phyloP scores from a whole-genome alignment of 2,113 vertebrate species.

The Podiceps cristatus region DNA sequence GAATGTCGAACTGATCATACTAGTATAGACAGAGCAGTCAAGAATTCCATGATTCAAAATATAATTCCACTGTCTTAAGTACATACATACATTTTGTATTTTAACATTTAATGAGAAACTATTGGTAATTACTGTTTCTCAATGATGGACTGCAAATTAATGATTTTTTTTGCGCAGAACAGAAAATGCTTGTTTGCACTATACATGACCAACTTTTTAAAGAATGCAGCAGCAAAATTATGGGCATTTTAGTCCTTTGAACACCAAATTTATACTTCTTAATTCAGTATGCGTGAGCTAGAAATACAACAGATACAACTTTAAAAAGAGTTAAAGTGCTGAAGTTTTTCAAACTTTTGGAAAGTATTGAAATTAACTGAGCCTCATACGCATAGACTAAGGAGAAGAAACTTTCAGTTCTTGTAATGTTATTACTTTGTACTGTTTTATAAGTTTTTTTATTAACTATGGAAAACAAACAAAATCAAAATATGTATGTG shows the following conservation, averaged over 20 bases:
- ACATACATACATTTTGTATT: not conserved
- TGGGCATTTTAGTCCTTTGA: slow-evolving; percentile 55
- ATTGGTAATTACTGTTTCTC: not conserved
- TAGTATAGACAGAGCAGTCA: not conserved
- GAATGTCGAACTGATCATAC: not conserved
- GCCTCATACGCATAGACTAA: not conserved
- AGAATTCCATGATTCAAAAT: not conserved
- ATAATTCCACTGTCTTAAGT: not conserved
- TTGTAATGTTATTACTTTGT: slow-evolving; percentile 56
- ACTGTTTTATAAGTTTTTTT: slow-evolving; percentile 49
- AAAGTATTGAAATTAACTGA: slow-evolving; percentile 56
- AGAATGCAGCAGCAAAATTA: slow-evolving; percentile 22
- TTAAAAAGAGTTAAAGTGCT: slow-evolving; percentile 51
- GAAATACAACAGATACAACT: slow-evolving; percentile 34
- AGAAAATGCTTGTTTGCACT: not conserved
- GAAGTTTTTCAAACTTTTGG: slow-evolving; percentile 58
- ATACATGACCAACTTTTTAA: not conserved
- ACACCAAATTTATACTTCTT: slow-evolving; percentile 47
- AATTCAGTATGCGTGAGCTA: slow-evolving; percentile 46
- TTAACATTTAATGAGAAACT: not conserved
- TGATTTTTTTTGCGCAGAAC: slow-evolving; percentile 7
- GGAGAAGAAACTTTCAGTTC: not conserved
- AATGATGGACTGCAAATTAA: not conserved
- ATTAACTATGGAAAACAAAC: slow-evolving; percentile 1
- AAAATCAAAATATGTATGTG: not conserved